Evolutionary conservation across 2,113 vertebrate species (phyloP).

Genomic region (Elaphurus davidianus): DNA sequence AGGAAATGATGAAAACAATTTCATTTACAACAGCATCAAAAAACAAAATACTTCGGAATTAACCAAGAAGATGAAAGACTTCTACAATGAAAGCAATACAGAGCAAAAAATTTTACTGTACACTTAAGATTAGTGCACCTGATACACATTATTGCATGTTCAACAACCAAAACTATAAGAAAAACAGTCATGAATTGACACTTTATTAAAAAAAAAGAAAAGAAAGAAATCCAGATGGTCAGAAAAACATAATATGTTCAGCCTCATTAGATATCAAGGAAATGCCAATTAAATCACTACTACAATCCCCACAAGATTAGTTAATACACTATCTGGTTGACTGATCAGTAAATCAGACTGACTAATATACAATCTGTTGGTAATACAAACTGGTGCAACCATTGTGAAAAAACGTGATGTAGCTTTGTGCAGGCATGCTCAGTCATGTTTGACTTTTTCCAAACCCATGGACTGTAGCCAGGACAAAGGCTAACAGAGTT

Average conservation of each 20-base stretch:
- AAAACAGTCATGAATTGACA: not conserved
- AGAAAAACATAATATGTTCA: not conserved
- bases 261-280: not conserved
- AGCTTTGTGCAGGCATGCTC: not conserved
- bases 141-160: not conserved
- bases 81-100: not conserved
- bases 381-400: not conserved
- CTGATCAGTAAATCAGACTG: not conserved
- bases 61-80: not conserved
- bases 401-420: not conserved
- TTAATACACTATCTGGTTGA: not conserved
- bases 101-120: not conserved
- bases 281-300: slow-evolving; percentile 5
- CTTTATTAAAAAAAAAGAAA: not conserved
- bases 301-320: not conserved
- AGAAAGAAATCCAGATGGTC: not conserved
- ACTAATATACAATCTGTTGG: not conserved
- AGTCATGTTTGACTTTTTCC: not conserved
- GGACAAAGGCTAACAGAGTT: not conserved
- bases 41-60: not conserved
- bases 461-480: not conserved
- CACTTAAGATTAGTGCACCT: not conserved
- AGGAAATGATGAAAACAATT: not conserved
- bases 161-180: not conserved
- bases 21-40: not conserved